Evolutionary conservation across 2,113 vertebrate genomes (phyloP), one percentile per base, ranked within the genome.

Genomic region (Euleptes europaea): DNA sequence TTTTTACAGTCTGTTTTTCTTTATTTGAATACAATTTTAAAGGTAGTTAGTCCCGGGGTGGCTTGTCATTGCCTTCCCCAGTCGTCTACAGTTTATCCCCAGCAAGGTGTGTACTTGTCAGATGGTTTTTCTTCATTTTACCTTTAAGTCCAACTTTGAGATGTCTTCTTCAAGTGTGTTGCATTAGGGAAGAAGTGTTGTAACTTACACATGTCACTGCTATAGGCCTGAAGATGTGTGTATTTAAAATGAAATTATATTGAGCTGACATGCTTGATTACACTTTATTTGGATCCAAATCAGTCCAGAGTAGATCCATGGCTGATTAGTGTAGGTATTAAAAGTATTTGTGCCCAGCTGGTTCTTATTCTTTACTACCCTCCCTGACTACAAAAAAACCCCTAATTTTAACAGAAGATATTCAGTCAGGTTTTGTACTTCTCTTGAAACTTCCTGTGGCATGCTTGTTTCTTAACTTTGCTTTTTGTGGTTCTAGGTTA

Each of bases 1-100:
- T 77, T 78, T 88, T 88, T 44, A 87, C 80, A 40, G 23, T 7
- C 33, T 40, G 21, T 19, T 83, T 63, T 65, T 35, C n/a, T 26
- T 35, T 33, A 54, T 38, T 28, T 28, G 60, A 63, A 63, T 63
- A 63, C 9, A 3, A 63, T 70, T 51, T 82, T 38, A 54, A 40
- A 7, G 44, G 44, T 44, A 44, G n/a, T n/a, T n/a, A n/a, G n/a
- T n/a, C n/a, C n/a, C n/a, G 44, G 44, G 44, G 44, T 44, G 44
- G 9, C 9, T 44, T 44, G 44, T 44, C 44, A 44, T 44, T 44
- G 44, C 44, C 44, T 44, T 44, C 44, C 44, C 44, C 44, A 44
- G 44, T 9, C 44, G 9, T 44, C 44, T 44, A 44, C 44, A 44
- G n/a, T n/a, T 9, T 44, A 44, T 9, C 44, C 44, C 4, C 44